Evolutionary conservation across 2,113 vertebrate species (phyloP), one percentile per base, ranked within the genome.

Genomic region (Atlantisia rogersi): DNA sequence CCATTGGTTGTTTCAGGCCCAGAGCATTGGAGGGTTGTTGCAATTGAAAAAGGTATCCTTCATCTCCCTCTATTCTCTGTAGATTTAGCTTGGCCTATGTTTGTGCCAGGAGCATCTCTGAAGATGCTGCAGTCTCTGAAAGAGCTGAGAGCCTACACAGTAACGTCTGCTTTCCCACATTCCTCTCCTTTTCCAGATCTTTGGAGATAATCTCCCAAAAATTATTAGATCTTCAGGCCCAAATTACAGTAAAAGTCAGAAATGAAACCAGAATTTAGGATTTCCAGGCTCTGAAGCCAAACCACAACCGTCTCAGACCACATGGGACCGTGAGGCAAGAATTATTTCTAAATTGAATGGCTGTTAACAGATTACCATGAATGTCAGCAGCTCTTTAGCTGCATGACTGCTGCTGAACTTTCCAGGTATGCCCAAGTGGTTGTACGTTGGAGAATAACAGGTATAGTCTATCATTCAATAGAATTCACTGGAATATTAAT

Each of bases 311-410:
- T 63, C 75, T 92, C 53, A 69, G 82, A 44, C 65, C 65, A 24
- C 81, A 59, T 29, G 80, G 64, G 90, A 76, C 4, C 2, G 4
- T 58, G 58, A 75, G 75, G 53, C 58, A 76, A 50, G 80, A 93
- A 88, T 73, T 86, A 92, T 88, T 94, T 93, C 92, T 93, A 73
- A 86, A 93, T 76, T 75, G 96, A 93, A 94, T 93, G 85, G 44
- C 80, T 95, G 76, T 93, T 93, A 95, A 79, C 88, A 96, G 86
- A 92, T 94, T 94, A 86, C 70, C 74, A 70, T 86, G 92, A 96
- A 94, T 96, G 92, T 96, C 92, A 96, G 92, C 95, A 96, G 86
- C 92, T 96, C 86, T 96, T 97, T 93, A 94, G 79, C 92, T 96
- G 90, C 95, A 89, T 91, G 94, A 75, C 86, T 94, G 90, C 95